Base-by-base conservation (phyloP, 2,888 invertebrate genomes). In the Gandaritis pyraliata region DNA sequence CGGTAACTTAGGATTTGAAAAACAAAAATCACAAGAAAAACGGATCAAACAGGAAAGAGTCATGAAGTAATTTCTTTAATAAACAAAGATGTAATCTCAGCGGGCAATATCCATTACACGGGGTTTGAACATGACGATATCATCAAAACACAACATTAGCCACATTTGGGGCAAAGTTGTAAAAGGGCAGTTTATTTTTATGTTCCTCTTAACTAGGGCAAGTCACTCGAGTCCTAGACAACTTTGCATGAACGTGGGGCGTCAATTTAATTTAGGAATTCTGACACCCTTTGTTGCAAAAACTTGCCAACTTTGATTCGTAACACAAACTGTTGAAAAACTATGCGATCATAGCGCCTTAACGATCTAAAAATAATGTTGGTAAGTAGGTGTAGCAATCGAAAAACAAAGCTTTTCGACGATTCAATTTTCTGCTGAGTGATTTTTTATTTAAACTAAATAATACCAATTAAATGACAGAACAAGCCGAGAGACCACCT, bases 101-200 rank as follows among this genome's bases (percentile, higher is more conserved):
- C 61, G 51, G 38, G 48, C 52, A 39, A 45, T 46, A 16, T 18
- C 46, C 49, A 46, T 58, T 56, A 48, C 52, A 49, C 48, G 53
- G 45, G 29, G 13, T 16, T 54, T 48, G 46, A 58, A 52, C 55
- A 46, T 15, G 38, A 18, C 54, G 59, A 39, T 52, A 52, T 53
- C 57, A 68, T 68, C 65, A 64, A 63, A 65, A 55, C 66, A 67
- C 56, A 65, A 65, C 47, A 54, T 58, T 60, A 46, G 48, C 58
- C 59, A 57, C 66, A 70, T 70, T 60, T 55, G 46, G 68, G 70
- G 46, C 68, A 65, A 51, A 52, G 61, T 43, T 47, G 61, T 70
- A 63, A 70, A 68, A 46, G 6, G 16, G 7, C 13, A 36, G 52
- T 66, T 65, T 67, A 64, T 61, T 60, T 64, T 64, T 57, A 65